These are phyloP conservation scores for Neosilurus hyrtlii DNA, from an alignment of 2,797 vertebrate species.

Conservation along the genomic window DNA sequence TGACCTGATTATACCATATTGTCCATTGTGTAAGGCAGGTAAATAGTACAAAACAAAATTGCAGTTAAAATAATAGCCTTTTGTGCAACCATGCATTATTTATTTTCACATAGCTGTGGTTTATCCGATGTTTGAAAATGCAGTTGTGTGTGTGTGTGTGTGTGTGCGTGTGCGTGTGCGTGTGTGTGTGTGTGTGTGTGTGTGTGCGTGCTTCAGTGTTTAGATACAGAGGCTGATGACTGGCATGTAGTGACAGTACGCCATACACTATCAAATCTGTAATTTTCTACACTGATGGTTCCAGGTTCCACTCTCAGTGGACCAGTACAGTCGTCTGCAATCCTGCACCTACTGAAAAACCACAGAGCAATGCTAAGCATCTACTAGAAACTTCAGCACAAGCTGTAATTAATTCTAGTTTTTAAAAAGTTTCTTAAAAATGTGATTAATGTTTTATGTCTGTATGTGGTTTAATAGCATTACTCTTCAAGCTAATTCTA, in stretches of 20 bases:
- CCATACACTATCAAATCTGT: neutral
- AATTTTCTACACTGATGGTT: neutral
- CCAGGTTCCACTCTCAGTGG: neutral
- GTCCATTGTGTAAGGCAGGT: constrained; percentile 13
- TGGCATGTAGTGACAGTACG: neutral
- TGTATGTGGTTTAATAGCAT: neutral
- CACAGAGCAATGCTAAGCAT: neutral
- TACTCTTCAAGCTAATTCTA: neutral
- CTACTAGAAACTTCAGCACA: neutral
- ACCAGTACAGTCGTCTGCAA: neutral
- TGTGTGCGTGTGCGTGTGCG: neutral
- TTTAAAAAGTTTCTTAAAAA: neutral
- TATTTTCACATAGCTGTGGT: constrained; percentile 19
- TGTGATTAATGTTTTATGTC: neutral
- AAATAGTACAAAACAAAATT: constrained; percentile 19
- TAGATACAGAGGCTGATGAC: constrained; percentile 4
- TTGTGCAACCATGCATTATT: constrained; percentile 1
- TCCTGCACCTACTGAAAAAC: neutral
- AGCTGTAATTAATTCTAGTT: neutral
- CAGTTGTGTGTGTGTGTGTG: neutral
- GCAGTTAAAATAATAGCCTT: constrained; percentile 14
- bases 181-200: neutral
- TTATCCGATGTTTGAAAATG: constrained; percentile 28
- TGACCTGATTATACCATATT: constrained; percentile 5
- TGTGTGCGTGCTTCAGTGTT: constrained; percentile 7